Evolutionary conservation across 2,797 vertebrate species (phyloP).

Genomic region (Sciurus vulgaris): DNA sequence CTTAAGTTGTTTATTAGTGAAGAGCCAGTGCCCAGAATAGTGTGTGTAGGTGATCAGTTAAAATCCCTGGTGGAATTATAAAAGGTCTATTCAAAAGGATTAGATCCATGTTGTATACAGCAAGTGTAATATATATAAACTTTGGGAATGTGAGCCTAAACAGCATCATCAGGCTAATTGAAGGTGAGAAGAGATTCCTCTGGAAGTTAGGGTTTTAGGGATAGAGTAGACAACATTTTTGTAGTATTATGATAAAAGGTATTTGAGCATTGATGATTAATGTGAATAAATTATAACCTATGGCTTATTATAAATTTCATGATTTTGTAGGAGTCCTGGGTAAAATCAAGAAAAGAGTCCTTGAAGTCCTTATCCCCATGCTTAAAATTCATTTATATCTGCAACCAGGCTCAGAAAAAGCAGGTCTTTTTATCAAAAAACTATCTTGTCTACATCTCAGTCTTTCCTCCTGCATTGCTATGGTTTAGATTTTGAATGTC

Average conservation of each 20-base stretch:
- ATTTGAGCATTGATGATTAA: not conserved
- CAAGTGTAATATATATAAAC: not conserved
- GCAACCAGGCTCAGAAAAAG: not conserved
- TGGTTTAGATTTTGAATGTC: not conserved
- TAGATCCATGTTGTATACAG: not conserved
- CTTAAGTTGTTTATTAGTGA: not conserved
- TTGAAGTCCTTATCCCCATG: not conserved
- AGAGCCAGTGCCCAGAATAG: not conserved
- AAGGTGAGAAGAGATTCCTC: not conserved
- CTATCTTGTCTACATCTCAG: not conserved
- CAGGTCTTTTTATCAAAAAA: not conserved
- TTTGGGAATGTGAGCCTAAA: not conserved
- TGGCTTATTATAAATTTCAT: not conserved
- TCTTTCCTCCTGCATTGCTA: not conserved
- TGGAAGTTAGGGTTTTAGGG: not conserved
- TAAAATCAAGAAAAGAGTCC: constrained; percentile 33
- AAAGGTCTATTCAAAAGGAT: not conserved
- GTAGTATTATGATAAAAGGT: not conserved
- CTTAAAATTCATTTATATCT: not conserved
- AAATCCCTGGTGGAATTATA: not conserved
- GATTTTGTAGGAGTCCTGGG: not conserved
- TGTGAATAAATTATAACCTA: not conserved
- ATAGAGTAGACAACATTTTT: not conserved
- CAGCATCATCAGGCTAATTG: not conserved
- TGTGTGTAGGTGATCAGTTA: not conserved